Conservation (phyloP, 2,113 vertebrate species). For the Cyanoramphus novaezelandiae region DNA sequence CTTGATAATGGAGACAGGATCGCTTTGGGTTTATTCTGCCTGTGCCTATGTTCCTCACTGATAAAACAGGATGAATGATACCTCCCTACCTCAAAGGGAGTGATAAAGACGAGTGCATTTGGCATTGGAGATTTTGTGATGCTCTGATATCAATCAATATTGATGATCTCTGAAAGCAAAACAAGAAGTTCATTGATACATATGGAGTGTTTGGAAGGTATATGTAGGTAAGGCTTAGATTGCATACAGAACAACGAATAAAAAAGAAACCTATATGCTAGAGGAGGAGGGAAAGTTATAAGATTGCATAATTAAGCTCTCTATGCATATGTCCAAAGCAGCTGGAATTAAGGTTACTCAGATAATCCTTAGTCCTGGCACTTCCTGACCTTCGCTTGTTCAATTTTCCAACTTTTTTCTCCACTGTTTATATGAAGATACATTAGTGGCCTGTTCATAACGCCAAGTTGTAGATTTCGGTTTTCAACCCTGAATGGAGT, state of each 20-base stretch:
- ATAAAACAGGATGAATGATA: background rate
- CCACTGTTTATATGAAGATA: background rate
- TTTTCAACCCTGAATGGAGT: background rate
- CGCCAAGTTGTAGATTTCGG: background rate
- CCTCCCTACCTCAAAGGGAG: background rate
- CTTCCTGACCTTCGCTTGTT: background rate
- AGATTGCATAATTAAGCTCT: background rate
- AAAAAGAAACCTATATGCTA: background rate
- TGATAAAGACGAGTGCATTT: background rate
- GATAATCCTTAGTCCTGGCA: background rate
- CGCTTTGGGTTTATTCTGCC: background rate
- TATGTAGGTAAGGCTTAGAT: background rate
- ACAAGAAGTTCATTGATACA: background rate
- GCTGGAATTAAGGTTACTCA: background rate
- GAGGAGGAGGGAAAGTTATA: background rate
- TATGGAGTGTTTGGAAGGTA: background rate
- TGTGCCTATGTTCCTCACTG: background rate
- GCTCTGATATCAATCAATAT: background rate
- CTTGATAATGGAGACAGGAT: background rate
- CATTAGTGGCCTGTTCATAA: accelerated
- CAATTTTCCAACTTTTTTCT: background rate
- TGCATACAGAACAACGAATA: background rate
- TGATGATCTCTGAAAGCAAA: background rate
- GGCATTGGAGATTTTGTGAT: background rate
- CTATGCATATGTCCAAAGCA: background rate